Evolutionary conservation across 1,140 invertebrate species (phyloP), one percentile per base, ranked within the genome.

Genomic region (Myzus persicae): DNA sequence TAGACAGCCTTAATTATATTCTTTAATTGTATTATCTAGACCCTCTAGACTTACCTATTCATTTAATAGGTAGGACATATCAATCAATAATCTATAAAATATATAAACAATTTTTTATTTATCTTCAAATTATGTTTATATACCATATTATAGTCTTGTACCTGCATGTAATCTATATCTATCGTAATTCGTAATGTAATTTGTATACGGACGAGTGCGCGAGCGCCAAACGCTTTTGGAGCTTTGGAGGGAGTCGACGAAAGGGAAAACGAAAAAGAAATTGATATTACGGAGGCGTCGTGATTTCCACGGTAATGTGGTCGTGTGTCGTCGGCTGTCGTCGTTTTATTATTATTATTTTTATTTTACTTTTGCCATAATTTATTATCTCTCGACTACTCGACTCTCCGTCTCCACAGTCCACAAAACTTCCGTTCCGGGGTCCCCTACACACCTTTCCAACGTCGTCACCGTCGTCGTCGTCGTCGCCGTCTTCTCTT

Each of bases 331-430:
- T 93, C 91, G 91, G 67, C 14, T 7, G 9, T 85, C 82, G 44
- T 85, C 81, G 91, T 76, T 4, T 0, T 82, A 24, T 40, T 76
- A n/a, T n/a, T 76, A 67, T 67, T 67, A 67, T n/a, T 67, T n/a
- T 67, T 84, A 38, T 48, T 90, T 90, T 42, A 51, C 36, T 85
- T 93, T 82, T 38, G 46, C 31, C 24, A 54, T 84, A 93, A 93
- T 93, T 93, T 93, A 93, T 93, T 85, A 93, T 93, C 81, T 85
- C 81, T 76, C 48, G 48, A 51, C 5, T 51, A 24, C 26, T 38
- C 54, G 54, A 51, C 48, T 54, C 54, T 76, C 59, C 59, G 59
- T 76, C 14, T 76, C 14, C 59, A 1, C 59, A n/a, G 59, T n/a
- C 59, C 59, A 76, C 59, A 54, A 38, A 14, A 51, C 36, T 93